These are phyloP conservation scores for Lasius fuliginosus DNA, from an alignment of 2,888 invertebrate genomes.

Conservation along the genomic window DNA sequence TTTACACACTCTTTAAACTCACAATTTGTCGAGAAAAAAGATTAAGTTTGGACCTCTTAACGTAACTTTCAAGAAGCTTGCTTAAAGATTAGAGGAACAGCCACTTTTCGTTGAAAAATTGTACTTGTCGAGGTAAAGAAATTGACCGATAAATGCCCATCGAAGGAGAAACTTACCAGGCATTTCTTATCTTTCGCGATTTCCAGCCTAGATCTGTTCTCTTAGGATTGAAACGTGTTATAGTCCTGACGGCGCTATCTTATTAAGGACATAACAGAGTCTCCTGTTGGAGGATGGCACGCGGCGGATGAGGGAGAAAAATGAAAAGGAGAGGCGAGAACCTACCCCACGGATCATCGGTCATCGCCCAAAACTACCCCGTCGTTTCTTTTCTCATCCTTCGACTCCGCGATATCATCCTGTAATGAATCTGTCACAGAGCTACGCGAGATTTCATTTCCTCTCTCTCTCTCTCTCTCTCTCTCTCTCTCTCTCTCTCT, in stretches of 20 bases:
- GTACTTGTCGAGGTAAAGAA: neutral
- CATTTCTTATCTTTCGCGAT: conserved; percentile 22
- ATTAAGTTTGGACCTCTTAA: neutral
- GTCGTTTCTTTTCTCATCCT: conserved; percentile 56
- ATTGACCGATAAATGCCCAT: too few relatives aligned
- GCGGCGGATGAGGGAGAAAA: conserved; percentile 76
- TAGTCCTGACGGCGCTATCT: conserved; percentile 74
- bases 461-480: conserved; percentile 22
- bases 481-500: neutral
- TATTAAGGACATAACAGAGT: conserved; percentile 68
- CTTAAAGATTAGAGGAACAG: neutral
- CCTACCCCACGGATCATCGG: conserved; percentile 84
- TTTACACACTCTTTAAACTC: neutral
- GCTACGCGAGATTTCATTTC: conserved; percentile 74
- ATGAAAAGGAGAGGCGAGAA: conserved; percentile 82
- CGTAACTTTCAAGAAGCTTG: neutral
- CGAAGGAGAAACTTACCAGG: neutral
- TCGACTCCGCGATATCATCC: conserved; percentile 60
- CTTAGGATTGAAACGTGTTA: conserved; percentile 40
- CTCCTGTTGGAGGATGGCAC: conserved; percentile 57
- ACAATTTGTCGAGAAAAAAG: neutral
- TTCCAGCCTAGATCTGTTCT: conserved; percentile 16
- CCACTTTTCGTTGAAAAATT: neutral
- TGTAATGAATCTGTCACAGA: conserved; percentile 76
- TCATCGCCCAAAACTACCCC: conserved; percentile 78